Evolutionary conservation across 2,113 vertebrate genomes (phyloP).

Genomic region (Charina bottae): DNA sequence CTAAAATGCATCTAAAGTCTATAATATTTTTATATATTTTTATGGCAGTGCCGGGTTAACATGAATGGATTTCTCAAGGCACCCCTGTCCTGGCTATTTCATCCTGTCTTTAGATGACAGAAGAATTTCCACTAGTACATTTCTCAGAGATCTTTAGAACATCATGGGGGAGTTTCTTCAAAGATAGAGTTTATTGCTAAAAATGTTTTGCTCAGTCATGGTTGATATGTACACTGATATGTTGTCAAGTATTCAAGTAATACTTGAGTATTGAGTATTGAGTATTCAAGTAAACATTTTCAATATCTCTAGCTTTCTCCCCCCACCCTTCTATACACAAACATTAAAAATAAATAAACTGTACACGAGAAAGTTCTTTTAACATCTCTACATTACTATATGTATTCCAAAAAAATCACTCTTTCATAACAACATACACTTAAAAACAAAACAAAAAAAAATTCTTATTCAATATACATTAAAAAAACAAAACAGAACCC

Average conservation of each 20-base stretch:
- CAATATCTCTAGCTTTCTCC: slow-evolving; percentile 81
- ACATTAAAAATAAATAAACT: slow-evolving; percentile 94
- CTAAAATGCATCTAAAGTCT: neutral
- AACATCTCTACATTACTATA: slow-evolving; percentile 86
- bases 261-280: too few species aligned
- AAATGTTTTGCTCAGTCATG: slow-evolving; percentile 76
- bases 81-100: slow-evolving; percentile 31
- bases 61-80: fast-evolving
- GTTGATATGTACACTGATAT: slow-evolving; percentile 86
- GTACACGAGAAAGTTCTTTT: slow-evolving; percentile 81
- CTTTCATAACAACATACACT: slow-evolving; percentile 83
- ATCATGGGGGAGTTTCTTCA: slow-evolving; percentile 70
- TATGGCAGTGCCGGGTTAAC: neutral
- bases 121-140: neutral
- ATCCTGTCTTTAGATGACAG: slow-evolving; percentile 35
- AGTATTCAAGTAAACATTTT: slow-evolving; percentile 94
- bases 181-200: slow-evolving; percentile 91
- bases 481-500: slow-evolving; percentile 72
- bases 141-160: slow-evolving; percentile 44
- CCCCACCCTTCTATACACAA: slow-evolving; percentile 82
- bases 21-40: neutral
- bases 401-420: slow-evolving; percentile 83
- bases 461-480: slow-evolving; percentile 82
- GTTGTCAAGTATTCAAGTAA: slow-evolving; percentile 92
- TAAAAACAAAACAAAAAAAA: slow-evolving; percentile 64